Evolutionary conservation across 2,113 vertebrate species (phyloP), one percentile per base, ranked within the genome.

Genomic region (Chroicocephalus ridibundus): DNA sequence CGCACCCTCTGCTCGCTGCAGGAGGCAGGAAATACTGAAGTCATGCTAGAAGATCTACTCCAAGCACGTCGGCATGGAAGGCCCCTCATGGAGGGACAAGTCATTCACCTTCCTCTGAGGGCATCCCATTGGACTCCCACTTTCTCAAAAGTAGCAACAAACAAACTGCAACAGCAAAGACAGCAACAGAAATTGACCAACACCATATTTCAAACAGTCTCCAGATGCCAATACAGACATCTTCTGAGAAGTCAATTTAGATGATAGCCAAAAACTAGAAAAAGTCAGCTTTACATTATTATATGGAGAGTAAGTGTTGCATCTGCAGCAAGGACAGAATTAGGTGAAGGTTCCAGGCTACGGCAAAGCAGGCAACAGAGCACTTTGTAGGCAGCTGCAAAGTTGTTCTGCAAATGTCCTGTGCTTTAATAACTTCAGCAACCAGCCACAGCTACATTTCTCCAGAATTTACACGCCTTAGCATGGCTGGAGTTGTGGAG

Each of bases 51-150:
- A 6, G 31, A 64, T 1, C 69, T 38, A 11, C 9, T 60, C 44
- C 87, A 32, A 1, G n/a, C 24, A 3, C 20, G 1, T 0, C 0
- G 25, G 38, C 32, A 24, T 0, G 2, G 66, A 31, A 31, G 29
- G 54, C 31, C 54, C 19, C 27, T 47, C 29, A 49, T 2, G 15
- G 34, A 22, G 27, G 38, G 17, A 6, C 0, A 3, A 24, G 19
- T 10, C 55, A 38, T 36, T 16, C 0, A 9, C 72, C 64, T 51
- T 49, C 60, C 58, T 17, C 69, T n/a, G 29, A 12, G 34, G 60
- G 10, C 75, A 24, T 1, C 82, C 47, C 18, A 1, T 0, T 3
- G 5, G 27, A 15, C 27, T 49, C 65, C 62, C 11, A 0, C 42
- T 21, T 46, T 5, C 86, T 55, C 60, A 42, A 24, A 38, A 38